Percentiles rank a stretch among this genome's conserved stretches.
Evolutionary conservation across 1,140 invertebrate species (phyloP).

Genomic region (Teleogryllus occipitalis): DNA sequence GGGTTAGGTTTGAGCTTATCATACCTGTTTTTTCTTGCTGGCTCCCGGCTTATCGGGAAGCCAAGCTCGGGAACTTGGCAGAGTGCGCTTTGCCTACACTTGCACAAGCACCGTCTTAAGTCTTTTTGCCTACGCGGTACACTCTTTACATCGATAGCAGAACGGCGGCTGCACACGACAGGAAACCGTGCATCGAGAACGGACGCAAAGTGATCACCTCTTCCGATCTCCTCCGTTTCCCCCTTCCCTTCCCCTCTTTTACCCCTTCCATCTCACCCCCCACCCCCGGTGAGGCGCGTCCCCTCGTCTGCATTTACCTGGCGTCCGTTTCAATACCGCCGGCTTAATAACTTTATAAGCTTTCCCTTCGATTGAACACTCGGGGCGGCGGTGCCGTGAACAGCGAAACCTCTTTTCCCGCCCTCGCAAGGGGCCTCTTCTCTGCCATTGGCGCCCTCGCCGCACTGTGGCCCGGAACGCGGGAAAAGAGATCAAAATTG

Average conservation of each 20-base stretch:
- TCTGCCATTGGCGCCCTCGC: neutral
- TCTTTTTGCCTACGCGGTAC: neutral
- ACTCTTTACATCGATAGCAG: neutral
- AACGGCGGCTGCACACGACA: no score
- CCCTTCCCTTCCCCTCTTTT: neutral
- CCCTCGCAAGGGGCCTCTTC: neutral
- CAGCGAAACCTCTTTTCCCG: neutral
- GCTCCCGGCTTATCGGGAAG: no score
- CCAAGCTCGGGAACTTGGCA: no score
- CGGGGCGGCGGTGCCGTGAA: neutral
- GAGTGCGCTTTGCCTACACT: no score
- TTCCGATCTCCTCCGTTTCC: neutral
- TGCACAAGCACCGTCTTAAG: no score
- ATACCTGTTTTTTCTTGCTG: no score
- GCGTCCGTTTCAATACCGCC: neutral
- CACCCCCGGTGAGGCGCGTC: no score
- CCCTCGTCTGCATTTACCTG: neutral
- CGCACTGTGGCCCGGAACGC: neutral
- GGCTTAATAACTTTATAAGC: constrained; percentile 1
- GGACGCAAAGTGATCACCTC: neutral
- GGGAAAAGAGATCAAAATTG: neutral
- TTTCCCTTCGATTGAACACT: neutral
- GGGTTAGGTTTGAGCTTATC: no score
- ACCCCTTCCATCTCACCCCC: neutral
- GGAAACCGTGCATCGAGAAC: neutral